These are phyloP conservation scores for Zoroaster sp. DNA, from an alignment of 53 echinoderm and acorn worm species.

Conservation along the genomic window DNA sequence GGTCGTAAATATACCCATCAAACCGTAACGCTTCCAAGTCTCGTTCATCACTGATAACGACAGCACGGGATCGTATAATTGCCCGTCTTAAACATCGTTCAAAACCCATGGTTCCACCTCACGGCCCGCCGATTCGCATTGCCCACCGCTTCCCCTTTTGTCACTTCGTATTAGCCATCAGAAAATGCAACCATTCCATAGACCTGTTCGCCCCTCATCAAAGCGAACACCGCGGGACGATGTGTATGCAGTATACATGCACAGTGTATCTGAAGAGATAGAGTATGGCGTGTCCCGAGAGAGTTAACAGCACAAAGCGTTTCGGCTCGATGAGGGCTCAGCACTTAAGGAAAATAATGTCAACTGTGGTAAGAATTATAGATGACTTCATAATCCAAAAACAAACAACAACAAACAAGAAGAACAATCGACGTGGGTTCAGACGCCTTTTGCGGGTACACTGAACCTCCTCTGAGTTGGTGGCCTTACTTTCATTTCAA, in stretches of 20 bases:
- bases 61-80: neutral
- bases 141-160: slow-evolving; percentile 22
- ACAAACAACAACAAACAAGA: too few relatives aligned
- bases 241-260: neutral
- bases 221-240: neutral
- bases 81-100: slow-evolving; percentile 8
- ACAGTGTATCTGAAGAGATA: too few relatives aligned
- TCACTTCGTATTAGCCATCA: neutral
- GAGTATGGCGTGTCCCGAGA: neutral
- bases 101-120: neutral
- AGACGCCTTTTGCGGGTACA: too few relatives aligned
- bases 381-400: slow-evolving; percentile 37
- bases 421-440: too few relatives aligned
- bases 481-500: too few relatives aligned
- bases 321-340: neutral
- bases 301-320: neutral
- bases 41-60: slow-evolving; percentile 28
- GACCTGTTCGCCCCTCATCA: neutral
- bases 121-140: neutral
- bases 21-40: neutral
- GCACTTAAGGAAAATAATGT: neutral
- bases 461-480: too few relatives aligned
- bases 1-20: slow-evolving; percentile 28
- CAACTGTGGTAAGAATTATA: neutral
- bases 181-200: neutral